Conservation (phyloP, 2,113 vertebrate genomes). For the Neotragus moschatus region DNA sequence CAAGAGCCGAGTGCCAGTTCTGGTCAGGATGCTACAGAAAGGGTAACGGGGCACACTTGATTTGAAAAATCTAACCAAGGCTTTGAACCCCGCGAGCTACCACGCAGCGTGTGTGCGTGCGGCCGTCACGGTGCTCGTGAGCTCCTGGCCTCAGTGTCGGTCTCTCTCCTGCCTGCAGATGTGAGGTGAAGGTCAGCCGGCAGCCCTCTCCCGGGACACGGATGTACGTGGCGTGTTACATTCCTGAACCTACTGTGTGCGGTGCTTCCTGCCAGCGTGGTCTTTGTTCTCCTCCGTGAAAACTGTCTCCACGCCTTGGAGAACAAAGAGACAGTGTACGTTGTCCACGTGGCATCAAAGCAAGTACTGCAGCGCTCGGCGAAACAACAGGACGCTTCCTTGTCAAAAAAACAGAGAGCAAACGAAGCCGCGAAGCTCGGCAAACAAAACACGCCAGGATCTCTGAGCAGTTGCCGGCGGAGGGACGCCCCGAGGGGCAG, state of each 20-base stretch:
- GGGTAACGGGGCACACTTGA: neutral
- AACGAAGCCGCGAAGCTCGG: constrained; percentile 58
- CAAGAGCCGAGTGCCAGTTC: neutral
- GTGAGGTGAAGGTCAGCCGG: constrained; percentile 94
- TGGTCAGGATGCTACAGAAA: neutral
- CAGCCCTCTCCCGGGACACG: constrained; percentile 87
- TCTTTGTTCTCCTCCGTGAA: constrained; percentile 85
- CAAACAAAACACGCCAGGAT: constrained; percentile 57
- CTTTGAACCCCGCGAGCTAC: neutral
- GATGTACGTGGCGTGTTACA: constrained; percentile 86
- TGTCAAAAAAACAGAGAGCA: constrained; percentile 72
- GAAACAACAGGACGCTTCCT: constrained; percentile 81
- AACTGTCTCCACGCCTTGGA: constrained; percentile 82
- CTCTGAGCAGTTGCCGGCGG: constrained; percentile 56
- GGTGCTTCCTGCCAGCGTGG: constrained; percentile 90
- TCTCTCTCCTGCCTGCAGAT: constrained; percentile 83
- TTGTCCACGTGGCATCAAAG: constrained; percentile 87
- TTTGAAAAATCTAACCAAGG: neutral
- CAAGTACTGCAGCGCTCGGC: constrained; percentile 86
- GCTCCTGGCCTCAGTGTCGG: constrained; percentile 51
- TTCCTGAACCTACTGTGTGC: constrained; percentile 93
- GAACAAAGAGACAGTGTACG: constrained; percentile 87
- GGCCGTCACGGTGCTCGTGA: fast-evolving
- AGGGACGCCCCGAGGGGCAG: constrained; percentile 67
- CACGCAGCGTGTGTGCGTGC: fast-evolving